Conservation (phyloP, 2,888 invertebrate genomes). For the Dastarcus helophoroides region DNA sequence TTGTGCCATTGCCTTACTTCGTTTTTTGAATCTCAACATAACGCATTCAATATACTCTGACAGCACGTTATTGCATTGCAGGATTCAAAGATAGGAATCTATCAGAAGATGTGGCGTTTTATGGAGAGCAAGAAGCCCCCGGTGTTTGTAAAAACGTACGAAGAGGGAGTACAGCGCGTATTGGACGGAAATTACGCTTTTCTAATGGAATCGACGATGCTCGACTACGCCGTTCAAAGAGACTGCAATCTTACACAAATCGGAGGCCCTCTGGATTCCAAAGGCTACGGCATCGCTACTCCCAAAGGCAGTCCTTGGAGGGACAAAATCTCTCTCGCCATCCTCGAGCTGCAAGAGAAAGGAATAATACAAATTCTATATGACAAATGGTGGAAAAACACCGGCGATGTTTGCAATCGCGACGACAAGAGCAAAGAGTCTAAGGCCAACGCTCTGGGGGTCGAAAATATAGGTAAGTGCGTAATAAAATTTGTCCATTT, state of each 20-base stretch:
- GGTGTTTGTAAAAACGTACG: constrained; percentile 80
- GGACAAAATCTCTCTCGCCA: constrained; percentile 92
- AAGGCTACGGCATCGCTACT: constrained; percentile 94
- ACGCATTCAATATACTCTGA: too few species aligned
- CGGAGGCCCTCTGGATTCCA: constrained; percentile 69
- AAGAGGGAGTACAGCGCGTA: constrained; percentile 82
- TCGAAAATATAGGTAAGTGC: constrained; percentile 69
- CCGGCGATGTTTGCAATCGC: constrained; percentile 80
- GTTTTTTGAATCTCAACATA: too few species aligned
- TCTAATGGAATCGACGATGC: constrained; percentile 95
- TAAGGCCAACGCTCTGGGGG: constrained; percentile 85
- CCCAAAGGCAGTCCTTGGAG: constrained; percentile 93
- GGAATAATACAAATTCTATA: constrained; percentile 87
- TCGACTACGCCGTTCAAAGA: constrained; percentile 90
- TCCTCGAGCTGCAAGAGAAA: constrained; percentile 89
- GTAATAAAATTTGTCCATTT: background rate
- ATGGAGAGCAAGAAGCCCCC: constrained; percentile 75
- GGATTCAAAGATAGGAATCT: constrained; percentile 70
- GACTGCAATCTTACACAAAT: constrained; percentile 97
- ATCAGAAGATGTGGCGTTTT: constrained; percentile 87
- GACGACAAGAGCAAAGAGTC: constrained; percentile 83
- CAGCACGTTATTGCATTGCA: too few species aligned
- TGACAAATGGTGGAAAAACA: constrained; percentile 98
- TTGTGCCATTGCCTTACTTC: too few species aligned
- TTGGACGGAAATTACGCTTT: constrained; percentile 89